A percentile compares a stretch with the other conserved stretches of the same genome.
These are phyloP conservation scores for Phacellophora camtschatica DNA, from an alignment of 30 jellyfish, hydroid and myxozoan genomes.

Conservation along the genomic window DNA sequence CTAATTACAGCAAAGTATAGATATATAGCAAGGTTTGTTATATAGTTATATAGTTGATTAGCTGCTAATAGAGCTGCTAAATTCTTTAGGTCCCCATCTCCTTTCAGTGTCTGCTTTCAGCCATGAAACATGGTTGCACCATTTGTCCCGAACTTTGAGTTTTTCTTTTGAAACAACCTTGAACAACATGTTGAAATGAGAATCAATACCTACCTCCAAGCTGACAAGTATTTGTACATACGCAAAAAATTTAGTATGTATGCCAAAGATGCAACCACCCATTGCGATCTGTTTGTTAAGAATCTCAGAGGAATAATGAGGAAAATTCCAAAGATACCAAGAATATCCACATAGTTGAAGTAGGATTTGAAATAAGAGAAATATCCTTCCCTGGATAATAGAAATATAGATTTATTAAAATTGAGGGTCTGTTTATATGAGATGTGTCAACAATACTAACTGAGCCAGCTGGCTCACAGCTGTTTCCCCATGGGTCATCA, in stretches of 20 bases:
- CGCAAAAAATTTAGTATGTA: constrained; percentile 76
- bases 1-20: too few species aligned
- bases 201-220: constrained; percentile 64
- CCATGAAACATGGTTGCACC: too few species aligned
- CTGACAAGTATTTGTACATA: constrained; percentile 72
- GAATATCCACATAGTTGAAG: constrained; percentile 74
- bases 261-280: constrained; percentile 72
- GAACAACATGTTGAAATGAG: background rate
- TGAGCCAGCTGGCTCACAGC: too few species aligned
- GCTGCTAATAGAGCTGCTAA: too few species aligned
- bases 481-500: too few species aligned
- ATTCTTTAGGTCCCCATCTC: too few species aligned
- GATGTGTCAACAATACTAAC: too few species aligned
- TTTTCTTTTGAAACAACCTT: background rate
- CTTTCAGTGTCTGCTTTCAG: too few species aligned
- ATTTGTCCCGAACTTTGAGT: too few species aligned
- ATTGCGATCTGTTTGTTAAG: constrained; percentile 5
- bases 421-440: too few species aligned
- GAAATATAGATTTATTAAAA: background rate
- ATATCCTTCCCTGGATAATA: constrained; percentile 64
- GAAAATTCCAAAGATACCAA: constrained; percentile 65
- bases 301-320: constrained; percentile 57
- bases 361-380: constrained; percentile 28
- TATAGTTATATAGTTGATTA: too few species aligned
- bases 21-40: too few species aligned